These are phyloP conservation scores for Felis chaus DNA, from an alignment of 2,113 vertebrate genomes.

Conservation along the genomic window DNA sequence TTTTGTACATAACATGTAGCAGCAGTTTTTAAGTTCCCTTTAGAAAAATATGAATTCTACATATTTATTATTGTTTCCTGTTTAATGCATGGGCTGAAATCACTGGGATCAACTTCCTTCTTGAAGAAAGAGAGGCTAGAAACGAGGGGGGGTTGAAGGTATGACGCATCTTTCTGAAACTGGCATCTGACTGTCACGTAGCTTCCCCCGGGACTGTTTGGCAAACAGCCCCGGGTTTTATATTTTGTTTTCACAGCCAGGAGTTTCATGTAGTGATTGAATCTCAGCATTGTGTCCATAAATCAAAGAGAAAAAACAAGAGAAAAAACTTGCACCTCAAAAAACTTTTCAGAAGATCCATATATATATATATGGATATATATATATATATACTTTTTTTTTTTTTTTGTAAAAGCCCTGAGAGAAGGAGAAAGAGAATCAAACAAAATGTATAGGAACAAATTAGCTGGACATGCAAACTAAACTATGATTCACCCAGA, in stretches of 20 bases:
- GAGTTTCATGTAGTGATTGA: constrained; percentile 98
- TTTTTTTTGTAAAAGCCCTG: constrained; percentile 94
- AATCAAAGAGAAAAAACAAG: constrained; percentile 73
- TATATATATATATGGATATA: constrained; percentile 47
- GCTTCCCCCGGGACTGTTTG: constrained; percentile 69
- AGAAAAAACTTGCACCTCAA: constrained; percentile 88
- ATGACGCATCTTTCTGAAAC: constrained; percentile 77
- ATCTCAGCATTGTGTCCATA: constrained; percentile 87
- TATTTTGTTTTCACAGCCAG: constrained; percentile 92
- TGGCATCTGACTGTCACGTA: constrained; percentile 75
- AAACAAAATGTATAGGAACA: constrained; percentile 87
- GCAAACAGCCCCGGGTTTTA: constrained; percentile 56
- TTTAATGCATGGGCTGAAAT: constrained; percentile 85
- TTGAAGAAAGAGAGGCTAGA: constrained; percentile 79
- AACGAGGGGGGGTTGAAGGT: constrained; percentile 58
- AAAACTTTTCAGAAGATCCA: constrained; percentile 87
- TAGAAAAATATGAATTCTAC: constrained; percentile 90
- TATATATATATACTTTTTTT: constrained; percentile 55
- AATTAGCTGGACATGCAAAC: constrained; percentile 97
- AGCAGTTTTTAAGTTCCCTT: constrained; percentile 93
- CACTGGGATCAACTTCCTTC: constrained; percentile 85
- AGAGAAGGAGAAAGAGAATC: constrained; percentile 91
- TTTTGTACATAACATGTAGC: constrained; percentile 90
- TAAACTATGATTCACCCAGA: constrained; percentile 97
- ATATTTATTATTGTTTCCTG: constrained; percentile 87